Evolutionary conservation across 2,797 vertebrate species (phyloP).

Genomic region (Kryptolebias ocellatus): DNA sequence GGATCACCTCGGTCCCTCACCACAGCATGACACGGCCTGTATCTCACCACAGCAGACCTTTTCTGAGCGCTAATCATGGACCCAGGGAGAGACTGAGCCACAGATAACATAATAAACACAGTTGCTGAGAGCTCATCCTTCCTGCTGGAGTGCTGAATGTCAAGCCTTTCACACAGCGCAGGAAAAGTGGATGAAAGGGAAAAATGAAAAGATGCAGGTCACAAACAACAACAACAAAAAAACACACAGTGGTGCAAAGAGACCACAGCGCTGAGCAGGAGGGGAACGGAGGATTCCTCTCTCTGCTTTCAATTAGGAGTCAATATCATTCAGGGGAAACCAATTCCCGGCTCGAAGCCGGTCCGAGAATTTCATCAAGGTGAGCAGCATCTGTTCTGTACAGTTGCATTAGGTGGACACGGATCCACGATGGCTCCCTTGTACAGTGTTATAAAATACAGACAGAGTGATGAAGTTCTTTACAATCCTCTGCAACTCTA

Average conservation of each 20-base stretch:
- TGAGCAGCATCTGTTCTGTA: constrained; percentile 27
- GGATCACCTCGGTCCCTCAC: constrained; percentile 23
- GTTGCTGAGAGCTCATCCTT: constrained; percentile 41
- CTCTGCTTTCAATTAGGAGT: constrained; percentile 37
- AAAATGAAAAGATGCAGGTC: constrained; percentile 39
- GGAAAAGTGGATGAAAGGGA: constrained; percentile 24
- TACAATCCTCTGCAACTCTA: constrained; percentile 1
- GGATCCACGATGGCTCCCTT: constrained; percentile 14
- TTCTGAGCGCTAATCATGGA: constrained; percentile 33
- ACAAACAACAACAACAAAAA: constrained; percentile 22
- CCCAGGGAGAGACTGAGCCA: constrained; percentile 29
- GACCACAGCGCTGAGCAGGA: constrained; percentile 6
- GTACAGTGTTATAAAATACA: constrained; percentile 11
- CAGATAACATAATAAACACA: constrained; percentile 43
- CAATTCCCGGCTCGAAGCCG: constrained; percentile 25
- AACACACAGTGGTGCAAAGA: constrained; percentile 1
- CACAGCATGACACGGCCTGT: constrained; percentile 40
- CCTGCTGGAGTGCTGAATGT: constrained; percentile 32
- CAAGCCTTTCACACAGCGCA: constrained; percentile 16
- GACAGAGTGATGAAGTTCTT: not conserved
- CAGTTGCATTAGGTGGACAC: constrained; percentile 23
- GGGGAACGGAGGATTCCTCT: constrained; percentile 21
- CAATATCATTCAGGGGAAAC: constrained; percentile 41
- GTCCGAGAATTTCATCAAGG: constrained; percentile 39
- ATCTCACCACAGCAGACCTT: constrained; percentile 57